These are phyloP conservation scores for Rhopalosiphum maidis DNA, from an alignment of 1,140 invertebrate genomes.

Conservation along the genomic window DNA sequence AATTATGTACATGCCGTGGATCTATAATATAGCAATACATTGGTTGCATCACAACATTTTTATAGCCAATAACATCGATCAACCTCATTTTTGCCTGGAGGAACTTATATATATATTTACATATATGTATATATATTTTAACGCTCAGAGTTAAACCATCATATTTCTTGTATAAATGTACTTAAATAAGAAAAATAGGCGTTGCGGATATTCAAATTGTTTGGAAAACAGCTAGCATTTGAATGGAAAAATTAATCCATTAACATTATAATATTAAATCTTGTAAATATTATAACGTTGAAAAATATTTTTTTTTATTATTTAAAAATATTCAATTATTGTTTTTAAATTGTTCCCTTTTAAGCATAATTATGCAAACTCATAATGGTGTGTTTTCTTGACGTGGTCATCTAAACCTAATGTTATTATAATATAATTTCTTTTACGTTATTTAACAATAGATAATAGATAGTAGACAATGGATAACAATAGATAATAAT, in stretches of 20 bases:
- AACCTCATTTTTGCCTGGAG: constrained; percentile 21
- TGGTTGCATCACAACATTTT: constrained; percentile 27
- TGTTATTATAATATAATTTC: no score
- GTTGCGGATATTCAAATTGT: neutral
- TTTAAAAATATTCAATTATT: neutral
- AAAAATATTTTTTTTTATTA: neutral
- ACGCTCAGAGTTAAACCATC: constrained; percentile 16
- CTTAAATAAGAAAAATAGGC: neutral
- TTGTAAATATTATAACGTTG: neutral
- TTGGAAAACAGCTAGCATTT: neutral
- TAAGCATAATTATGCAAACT: neutral
- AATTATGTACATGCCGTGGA: neutral
- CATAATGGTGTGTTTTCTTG: no score
- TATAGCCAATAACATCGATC: constrained; percentile 34
- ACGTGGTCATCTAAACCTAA: no score
- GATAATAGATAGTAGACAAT: no score
- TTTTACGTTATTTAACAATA: no score
- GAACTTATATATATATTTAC: neutral
- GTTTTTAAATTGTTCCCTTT: neutral
- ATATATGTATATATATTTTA: no score
- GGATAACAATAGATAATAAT: no score
- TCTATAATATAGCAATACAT: neutral
- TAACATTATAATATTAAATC: neutral
- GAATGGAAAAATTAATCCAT: neutral
- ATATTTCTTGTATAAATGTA: neutral